Evolutionary conservation across 2,888 invertebrate species (phyloP).

Genomic region (Trachelus iudaicus): DNA sequence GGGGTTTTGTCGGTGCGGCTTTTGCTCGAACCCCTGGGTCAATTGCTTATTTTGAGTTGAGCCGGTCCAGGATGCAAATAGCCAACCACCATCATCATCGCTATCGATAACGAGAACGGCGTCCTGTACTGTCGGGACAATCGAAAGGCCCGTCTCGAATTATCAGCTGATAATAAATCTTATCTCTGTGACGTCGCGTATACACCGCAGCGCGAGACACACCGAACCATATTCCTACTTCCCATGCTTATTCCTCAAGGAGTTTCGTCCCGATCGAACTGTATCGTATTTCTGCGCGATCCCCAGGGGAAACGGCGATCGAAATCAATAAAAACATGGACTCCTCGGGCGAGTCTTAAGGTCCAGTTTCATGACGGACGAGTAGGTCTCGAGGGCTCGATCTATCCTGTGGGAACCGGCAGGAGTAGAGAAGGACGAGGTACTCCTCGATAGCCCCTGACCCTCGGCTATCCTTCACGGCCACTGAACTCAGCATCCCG

Average conservation of each 20-base stretch:
- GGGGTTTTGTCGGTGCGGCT: constrained; percentile 52
- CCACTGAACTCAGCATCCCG: constrained; percentile 53
- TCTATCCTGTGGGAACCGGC: constrained; percentile 51
- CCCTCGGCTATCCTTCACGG: constrained; percentile 63
- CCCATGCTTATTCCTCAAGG: too few species aligned
- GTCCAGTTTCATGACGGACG: constrained; percentile 56
- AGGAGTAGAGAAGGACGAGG: constrained; percentile 39
- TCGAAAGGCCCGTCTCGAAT: background rate
- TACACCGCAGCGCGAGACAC: too few species aligned
- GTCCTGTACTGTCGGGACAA: background rate
- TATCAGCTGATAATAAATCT: too few species aligned
- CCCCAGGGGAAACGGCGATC: constrained; percentile 35
- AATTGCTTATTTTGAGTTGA: constrained; percentile 61
- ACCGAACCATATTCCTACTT: too few species aligned
- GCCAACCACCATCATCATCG: constrained; percentile 10
- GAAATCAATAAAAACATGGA: constrained; percentile 61
- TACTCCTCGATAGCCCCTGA: constrained; percentile 61
- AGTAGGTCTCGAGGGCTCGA: constrained; percentile 63
- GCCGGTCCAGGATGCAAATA: constrained; percentile 48
- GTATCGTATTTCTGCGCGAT: too few species aligned
- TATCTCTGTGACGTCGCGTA: too few species aligned
- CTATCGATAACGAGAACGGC: background rate
- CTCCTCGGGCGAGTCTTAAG: constrained; percentile 34
- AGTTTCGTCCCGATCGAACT: too few species aligned
- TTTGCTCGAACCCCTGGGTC: constrained; percentile 43